Evolutionary conservation across 2,113 vertebrate species (phyloP), one percentile per base, ranked within the genome.

Genomic region (Eubucco bourcierii): DNA sequence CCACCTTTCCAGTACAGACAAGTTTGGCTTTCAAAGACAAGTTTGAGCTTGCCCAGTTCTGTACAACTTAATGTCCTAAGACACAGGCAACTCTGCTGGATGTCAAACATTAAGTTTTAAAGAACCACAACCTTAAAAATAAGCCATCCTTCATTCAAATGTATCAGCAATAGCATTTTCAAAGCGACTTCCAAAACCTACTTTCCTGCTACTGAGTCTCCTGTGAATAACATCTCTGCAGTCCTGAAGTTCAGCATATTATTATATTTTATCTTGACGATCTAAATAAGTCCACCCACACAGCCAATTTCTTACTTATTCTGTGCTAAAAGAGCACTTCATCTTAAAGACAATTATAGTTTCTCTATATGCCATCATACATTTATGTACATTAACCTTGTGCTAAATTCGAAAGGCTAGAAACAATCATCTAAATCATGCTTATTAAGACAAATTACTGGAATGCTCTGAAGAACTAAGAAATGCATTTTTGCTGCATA

Each of bases 391-490:
- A 95, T 95, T 95, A 96, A 95, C 95, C 90, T 94, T 67, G 79
- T 87, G 82, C 79, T 91, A 79, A 80, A 94, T 95, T 87, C 65
- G 39, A 95, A 79, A 93, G 58, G 72, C 85, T 94, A 77, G 78
- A 90, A 96, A 75, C 83, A 92, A 13, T 70, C 79, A 75, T 75
- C 78, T 90, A 93, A 95, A 96, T 93, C 87, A 77, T 46, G 52
- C 52, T 95, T 95, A 96, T 96, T 96, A 94, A 94, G 94, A 96
- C 33, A 19, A 95, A 95, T 96, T 92, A 90, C 73, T 64, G 68
- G 82, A 55, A 86, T 50, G 50, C 33, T 87, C 80, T 61, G 80
- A 89, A 81, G 90, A 80, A 91, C 78, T 50, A 60, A 75, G 84
- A 96, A 94, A 96, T 79, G 68, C 67, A 58, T 87, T 96, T 96